These are phyloP conservation scores for Microcaecilia unicolor DNA, from an alignment of 2,797 vertebrate species.

Conservation along the genomic window DNA sequence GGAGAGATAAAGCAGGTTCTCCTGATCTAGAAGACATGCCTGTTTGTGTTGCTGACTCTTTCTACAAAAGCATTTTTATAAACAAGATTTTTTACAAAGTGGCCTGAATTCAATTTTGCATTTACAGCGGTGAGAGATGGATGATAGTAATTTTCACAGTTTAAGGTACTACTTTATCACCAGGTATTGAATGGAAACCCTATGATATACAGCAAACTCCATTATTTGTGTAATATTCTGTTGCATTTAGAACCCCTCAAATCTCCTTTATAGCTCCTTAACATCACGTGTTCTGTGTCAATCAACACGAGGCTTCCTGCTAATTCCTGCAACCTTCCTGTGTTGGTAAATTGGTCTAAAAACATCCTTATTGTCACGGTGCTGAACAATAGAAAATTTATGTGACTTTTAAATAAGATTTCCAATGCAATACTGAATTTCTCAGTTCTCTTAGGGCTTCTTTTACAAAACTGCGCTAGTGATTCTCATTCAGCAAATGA, in stretches of 20 bases:
- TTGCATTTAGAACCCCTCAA: constrained; percentile 24
- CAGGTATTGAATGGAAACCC: constrained; percentile 48
- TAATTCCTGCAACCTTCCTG: not conserved
- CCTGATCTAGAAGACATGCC: not conserved
- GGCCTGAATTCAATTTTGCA: constrained; percentile 12
- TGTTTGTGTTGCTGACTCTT: not conserved
- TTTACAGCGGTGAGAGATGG: constrained; percentile 53
- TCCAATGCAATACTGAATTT: too few relatives aligned
- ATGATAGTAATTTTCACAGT: constrained; percentile 70
- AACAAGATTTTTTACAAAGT: not conserved
- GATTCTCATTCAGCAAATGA: too few relatives aligned
- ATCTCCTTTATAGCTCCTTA: constrained; percentile 23
- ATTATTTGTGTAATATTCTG: not conserved
- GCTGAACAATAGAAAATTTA: constrained; percentile 1
- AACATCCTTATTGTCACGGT: not conserved
- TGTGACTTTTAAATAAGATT: not conserved
- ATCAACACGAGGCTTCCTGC: constrained; percentile 10
- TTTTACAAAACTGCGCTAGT: too few relatives aligned
- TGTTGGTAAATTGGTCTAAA: not conserved
- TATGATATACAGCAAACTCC: constrained; percentile 17
- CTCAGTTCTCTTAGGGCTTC: not conserved
- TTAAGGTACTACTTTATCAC: constrained; percentile 56
- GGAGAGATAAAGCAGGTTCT: too few relatives aligned
- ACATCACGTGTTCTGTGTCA: constrained; percentile 11
- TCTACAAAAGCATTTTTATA: not conserved